These are phyloP conservation scores for Aphrophora alni DNA, from an alignment of 2,888 invertebrate species.

Conservation along the genomic window DNA sequence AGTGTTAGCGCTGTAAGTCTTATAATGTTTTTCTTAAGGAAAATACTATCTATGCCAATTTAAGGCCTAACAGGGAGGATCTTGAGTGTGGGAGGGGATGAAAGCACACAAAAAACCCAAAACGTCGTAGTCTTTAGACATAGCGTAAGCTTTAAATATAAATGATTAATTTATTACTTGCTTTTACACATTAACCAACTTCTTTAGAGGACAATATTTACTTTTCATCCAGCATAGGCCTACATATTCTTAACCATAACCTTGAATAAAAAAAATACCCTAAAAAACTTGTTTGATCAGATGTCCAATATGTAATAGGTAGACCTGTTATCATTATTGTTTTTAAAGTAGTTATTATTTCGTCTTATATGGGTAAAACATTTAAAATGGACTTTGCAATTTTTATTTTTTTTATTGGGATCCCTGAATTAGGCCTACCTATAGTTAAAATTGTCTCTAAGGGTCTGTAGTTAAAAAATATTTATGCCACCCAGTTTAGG, in stretches of 20 bases:
- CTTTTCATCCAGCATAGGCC: neutral
- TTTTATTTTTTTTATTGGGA: too few relatives aligned
- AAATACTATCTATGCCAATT: neutral
- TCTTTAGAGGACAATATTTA: neutral
- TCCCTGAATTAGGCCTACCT: too few relatives aligned
- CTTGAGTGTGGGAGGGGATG: constrained; percentile 9
- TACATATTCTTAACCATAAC: neutral
- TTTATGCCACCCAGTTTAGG: too few relatives aligned
- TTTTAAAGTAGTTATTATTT: neutral
- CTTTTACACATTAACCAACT: neutral
- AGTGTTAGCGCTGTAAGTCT: too few relatives aligned
- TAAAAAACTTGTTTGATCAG: neutral
- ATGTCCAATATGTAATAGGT: neutral
- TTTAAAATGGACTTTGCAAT: too few relatives aligned
- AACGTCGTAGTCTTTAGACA: neutral
- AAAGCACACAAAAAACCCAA: neutral
- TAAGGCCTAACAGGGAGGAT: constrained; percentile 9
- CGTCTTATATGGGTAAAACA: too few relatives aligned
- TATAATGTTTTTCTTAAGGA: neutral
- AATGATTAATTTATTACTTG: neutral
- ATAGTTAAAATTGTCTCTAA: too few relatives aligned
- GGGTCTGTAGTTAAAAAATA: too few relatives aligned
- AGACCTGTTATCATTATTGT: neutral
- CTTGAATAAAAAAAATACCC: neutral
- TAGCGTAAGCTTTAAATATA: neutral